These are phyloP conservation scores for Drosophila subobscura DNA, from an alignment of 1,140 invertebrate genomes.

Conservation along the genomic window DNA sequence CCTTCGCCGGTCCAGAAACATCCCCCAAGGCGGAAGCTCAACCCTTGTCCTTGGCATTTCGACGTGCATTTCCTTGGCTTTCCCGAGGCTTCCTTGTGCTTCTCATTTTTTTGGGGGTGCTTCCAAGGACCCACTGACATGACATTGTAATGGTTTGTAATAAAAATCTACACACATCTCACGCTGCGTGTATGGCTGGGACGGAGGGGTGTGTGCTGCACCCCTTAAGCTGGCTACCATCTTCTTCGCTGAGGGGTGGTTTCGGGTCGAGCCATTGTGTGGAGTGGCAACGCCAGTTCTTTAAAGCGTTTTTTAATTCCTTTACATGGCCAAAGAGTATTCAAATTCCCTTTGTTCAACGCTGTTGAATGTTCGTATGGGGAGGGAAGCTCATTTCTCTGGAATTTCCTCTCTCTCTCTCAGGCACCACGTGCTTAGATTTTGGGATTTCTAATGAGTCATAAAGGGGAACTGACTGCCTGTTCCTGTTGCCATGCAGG, in stretches of 20 bases:
- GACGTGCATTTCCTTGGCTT: constrained; percentile 60
- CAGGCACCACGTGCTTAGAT: constrained; percentile 23
- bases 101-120: constrained; percentile 55
- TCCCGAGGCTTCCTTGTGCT: constrained; percentile 20
- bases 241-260: constrained; percentile 42
- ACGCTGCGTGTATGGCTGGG: constrained; percentile 33
- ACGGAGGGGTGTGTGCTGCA: constrained; percentile 18
- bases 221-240: constrained; percentile 43
- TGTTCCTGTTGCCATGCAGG: constrained; percentile 35
- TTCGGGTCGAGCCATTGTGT: constrained; percentile 35
- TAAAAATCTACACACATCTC: constrained; percentile 72
- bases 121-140: constrained; percentile 80
- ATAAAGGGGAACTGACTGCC: constrained; percentile 15
- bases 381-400: constrained; percentile 40
- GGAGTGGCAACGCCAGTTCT: constrained; percentile 13
- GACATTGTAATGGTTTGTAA: constrained; percentile 73
- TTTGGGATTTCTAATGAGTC: constrained; percentile 38
- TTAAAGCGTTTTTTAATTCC: constrained; percentile 79
- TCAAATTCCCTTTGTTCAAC: constrained; percentile 60
- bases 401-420: constrained; percentile 23
- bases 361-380: constrained; percentile 30
- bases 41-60: constrained; percentile 71
- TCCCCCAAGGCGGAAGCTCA: constrained; percentile 55
- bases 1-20: constrained; percentile 36
- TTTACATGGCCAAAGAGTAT: constrained; percentile 66